Base-by-base conservation (phyloP, 2,797 vertebrate species). In the Tadarida brasiliensis region DNA sequence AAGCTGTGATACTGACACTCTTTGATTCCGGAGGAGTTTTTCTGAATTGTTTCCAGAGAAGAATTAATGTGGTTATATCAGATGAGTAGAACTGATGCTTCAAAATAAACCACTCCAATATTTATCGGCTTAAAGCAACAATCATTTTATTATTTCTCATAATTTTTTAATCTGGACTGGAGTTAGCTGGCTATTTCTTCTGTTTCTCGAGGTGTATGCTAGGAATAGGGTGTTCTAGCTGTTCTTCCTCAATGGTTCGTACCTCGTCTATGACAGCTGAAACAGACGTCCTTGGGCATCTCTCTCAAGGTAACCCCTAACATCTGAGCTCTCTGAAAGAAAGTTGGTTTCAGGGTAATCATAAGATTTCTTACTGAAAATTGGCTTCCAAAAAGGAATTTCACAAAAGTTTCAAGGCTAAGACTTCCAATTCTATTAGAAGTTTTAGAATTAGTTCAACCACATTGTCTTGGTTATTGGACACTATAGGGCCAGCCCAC, bases 151-250 rank as follows among this genome's bases (percentile, higher is more conserved):
- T 78, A 39, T 88, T 68, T 77, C 24, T 67, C 24, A 12, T 24
- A 91, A 49, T 47, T 80, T 30, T 22, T 84, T 73, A 17, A 39
- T 17, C 26, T 35, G 8, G 3, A 28, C 7, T 84, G 28, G 28
- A 65, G 16, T 74, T 17, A 3, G 2, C 28, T 74, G 15, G 28
- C 4, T 94, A 4, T 47, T 28, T 76, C 22, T 80, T 84, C 35
- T 76, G 7, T 33, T 80, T 59, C 9, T 67, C 0, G 0, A 33
- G 35, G 5, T 59, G 0, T 49, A 11, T 5, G 24, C 1, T 35
- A n/a, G 33, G n/a, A 3, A 71, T 35, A 65, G 10, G 57, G 74
- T 51, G 19, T 54, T 3, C 24, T 8, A 65, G 3, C 12, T 49
- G 3, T 89, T 39, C 16, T 76, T 67, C 28, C 2, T n/a, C 59